Evolutionary conservation across 2,888 invertebrate genomes (phyloP).

Genomic region (Lydus trimaculatus): DNA sequence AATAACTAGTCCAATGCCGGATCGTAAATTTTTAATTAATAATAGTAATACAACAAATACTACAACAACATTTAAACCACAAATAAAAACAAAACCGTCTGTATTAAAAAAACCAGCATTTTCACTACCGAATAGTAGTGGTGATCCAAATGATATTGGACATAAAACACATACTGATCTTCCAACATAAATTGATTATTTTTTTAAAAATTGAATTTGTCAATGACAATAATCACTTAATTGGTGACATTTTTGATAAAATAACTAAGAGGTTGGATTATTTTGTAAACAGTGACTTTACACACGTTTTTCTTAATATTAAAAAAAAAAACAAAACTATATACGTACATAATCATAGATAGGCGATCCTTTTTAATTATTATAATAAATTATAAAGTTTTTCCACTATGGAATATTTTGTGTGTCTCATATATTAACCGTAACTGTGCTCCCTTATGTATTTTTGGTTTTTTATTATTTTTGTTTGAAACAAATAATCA

Average conservation of each 20-base stretch:
- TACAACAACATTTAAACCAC: slow-evolving; percentile 69
- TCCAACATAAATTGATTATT: slow-evolving; percentile 40
- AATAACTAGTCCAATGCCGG: slow-evolving; percentile 54
- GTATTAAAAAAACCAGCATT: slow-evolving; percentile 75
- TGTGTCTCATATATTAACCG: not conserved
- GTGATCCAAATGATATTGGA: slow-evolving; percentile 51
- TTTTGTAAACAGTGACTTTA: not conserved
- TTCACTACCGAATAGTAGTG: slow-evolving; percentile 57
- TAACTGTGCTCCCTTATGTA: not conserved
- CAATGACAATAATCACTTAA: not conserved
- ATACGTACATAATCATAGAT: not conserved
- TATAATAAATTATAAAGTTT: not conserved
- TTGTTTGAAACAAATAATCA: not conserved
- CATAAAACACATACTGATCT: slow-evolving; percentile 48
- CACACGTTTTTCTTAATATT: slow-evolving; percentile 1
- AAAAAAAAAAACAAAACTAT: not conserved
- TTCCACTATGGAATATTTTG: not conserved
- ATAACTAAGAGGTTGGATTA: slow-evolving; percentile 1
- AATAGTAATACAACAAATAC: slow-evolving; percentile 42
- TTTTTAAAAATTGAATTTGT: not conserved
- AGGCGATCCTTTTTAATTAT: not conserved
- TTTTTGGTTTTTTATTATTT: not conserved
- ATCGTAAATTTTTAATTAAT: slow-evolving; percentile 53
- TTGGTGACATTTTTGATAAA: slow-evolving; percentile 1
- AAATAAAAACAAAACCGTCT: slow-evolving; percentile 81